These are phyloP conservation scores for Leptarthrus brevirostris DNA, from an alignment of 2,888 invertebrate genomes.

Conservation along the genomic window DNA sequence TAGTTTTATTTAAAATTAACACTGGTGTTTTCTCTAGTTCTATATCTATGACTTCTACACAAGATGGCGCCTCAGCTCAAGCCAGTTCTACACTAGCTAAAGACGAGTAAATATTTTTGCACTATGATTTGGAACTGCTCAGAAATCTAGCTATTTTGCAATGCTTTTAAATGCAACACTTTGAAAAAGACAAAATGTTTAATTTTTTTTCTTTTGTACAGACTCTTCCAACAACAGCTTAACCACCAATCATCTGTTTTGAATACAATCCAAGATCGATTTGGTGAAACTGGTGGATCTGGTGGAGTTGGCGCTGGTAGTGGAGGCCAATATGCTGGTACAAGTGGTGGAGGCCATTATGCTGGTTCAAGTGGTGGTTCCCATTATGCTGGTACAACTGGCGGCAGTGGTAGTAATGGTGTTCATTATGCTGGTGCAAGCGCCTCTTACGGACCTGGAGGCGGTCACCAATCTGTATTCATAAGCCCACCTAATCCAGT, in stretches of 20 bases:
- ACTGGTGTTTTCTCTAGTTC: constrained; percentile 38
- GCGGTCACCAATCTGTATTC: constrained; percentile 70
- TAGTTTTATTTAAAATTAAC: constrained; percentile 28
- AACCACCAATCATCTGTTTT: constrained; percentile 60
- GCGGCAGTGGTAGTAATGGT: constrained; percentile 58
- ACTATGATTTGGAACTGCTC: too few species aligned
- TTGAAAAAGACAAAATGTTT: not conserved
- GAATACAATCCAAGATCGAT: constrained; percentile 51
- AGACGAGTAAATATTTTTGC: constrained; percentile 62
- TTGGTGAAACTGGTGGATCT: not conserved
- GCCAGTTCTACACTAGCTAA: constrained; percentile 61
- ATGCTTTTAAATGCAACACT: too few species aligned
- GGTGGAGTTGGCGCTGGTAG: constrained; percentile 7
- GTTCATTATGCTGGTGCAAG: constrained; percentile 69
- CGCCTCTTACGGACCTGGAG: constrained; percentile 70
- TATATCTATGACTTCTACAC: constrained; percentile 54
- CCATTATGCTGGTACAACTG: not conserved
- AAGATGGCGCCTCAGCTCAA: constrained; percentile 61
- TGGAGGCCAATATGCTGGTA: too few species aligned
- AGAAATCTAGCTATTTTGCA: constrained; percentile 34
- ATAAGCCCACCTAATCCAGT: constrained; percentile 74
- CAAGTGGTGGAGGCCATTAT: too few species aligned
- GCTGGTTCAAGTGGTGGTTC: too few species aligned
- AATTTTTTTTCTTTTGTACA: constrained; percentile 9
- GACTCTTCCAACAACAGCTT: constrained; percentile 61